Evolutionary conservation across 2,797 vertebrate species (phyloP), one percentile per base, ranked within the genome.

Genomic region (Galagoides demidoff): DNA sequence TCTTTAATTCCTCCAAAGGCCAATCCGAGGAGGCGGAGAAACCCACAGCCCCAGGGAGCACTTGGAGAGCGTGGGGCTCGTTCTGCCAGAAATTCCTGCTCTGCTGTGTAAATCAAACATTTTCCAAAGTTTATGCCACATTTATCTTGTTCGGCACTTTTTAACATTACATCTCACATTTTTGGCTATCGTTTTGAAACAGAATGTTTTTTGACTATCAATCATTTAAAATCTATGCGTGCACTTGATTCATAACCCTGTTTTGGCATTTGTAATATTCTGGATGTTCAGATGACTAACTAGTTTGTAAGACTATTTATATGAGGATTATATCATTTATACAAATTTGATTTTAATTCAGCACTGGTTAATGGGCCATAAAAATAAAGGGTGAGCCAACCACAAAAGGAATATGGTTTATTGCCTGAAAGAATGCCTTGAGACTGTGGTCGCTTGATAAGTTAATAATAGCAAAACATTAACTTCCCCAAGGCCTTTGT

Each of bases 401-500:
- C 97, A 97, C 84, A 97, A 96, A 98, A 96, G 94, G 81, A 98
- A 94, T 95, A 95, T 64, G 79, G 82, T 77, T 98, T 97, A 96
- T 96, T 98, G 97, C 85, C 90, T 83, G 96, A 96, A 98, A 98
- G 98, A 98, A 98, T 95, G 95, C 97, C 45, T 93, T 88, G 87
- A 95, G 94, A 98, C 82, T 98, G 93, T 1, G 81, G 78, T 87
- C 96, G 96, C 95, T 97, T 95, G 95, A 97, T 97, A 97, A 97
- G 95, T 98, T 98, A 97, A 98, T 97, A 98, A 97, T 49, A 97
- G 96, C 82, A 96, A 97, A 98, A 97, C 97, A 97, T 97, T 97
- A 97, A 98, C 97, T 98, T 98, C 97, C 97, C 90, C 94, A 97
- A 98, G 90, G 96, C 97, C 97, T 97, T 98, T 98, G 95, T 98